A percentile compares a stretch with the other conserved stretches of the same genome.
These are phyloP conservation scores for Takifugu ocellatus DNA, from an alignment of 2,797 vertebrate genomes.

Conservation along the genomic window DNA sequence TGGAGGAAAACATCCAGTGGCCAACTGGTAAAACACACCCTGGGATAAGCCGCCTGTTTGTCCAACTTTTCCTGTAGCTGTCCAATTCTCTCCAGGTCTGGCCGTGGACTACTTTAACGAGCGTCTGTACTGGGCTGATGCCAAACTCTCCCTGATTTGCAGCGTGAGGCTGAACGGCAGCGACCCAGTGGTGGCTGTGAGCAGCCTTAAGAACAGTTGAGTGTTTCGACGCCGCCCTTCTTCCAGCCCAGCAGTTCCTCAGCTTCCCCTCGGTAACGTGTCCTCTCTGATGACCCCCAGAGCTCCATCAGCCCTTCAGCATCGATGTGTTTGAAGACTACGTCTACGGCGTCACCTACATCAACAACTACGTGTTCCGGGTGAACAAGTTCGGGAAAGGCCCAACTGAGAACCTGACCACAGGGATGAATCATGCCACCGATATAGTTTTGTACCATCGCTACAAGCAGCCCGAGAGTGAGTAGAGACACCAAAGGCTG, in stretches of 20 bases:
- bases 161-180: constrained; percentile 92
- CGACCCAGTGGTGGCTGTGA: constrained; percentile 85
- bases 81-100: constrained; percentile 76
- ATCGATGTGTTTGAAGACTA: constrained; percentile 97
- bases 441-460: constrained; percentile 90
- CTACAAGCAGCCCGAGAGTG: constrained; percentile 93
- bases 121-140: constrained; percentile 93
- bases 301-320: constrained; percentile 90
- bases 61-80: background rate
- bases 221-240: constrained; percentile 13
- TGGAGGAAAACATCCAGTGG: constrained; percentile 96
- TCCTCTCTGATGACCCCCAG: constrained; percentile 55
- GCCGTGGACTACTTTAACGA: constrained; percentile 95
- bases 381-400: constrained; percentile 94
- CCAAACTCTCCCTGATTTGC: constrained; percentile 91
- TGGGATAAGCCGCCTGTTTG: fast-evolving
- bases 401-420: constrained; percentile 84
- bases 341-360: constrained; percentile 93
- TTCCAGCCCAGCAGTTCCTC: no score
- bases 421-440: constrained; percentile 90
- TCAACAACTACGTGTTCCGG: constrained; percentile 92
- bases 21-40: constrained; percentile 81
- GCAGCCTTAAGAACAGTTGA: constrained; percentile 87
- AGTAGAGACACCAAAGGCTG: constrained; percentile 15
- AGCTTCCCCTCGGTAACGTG: no score